Conservation (phyloP, 1,140 invertebrate genomes). For the Battus philenor region DNA sequence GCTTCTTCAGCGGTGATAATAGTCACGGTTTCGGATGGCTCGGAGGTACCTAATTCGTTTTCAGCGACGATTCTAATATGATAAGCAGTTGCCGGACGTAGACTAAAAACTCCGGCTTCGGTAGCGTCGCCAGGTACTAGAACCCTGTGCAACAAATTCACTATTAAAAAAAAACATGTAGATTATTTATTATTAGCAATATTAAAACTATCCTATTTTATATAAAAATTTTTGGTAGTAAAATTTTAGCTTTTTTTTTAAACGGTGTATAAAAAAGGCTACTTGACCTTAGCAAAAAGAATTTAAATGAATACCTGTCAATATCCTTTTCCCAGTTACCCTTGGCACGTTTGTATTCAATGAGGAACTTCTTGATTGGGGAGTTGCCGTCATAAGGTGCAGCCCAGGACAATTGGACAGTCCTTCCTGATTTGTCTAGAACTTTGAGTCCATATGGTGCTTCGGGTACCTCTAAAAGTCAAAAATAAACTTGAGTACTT, state of each 20-base stretch:
- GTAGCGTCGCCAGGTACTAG: slow-evolving; percentile 90
- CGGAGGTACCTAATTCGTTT: slow-evolving; percentile 94
- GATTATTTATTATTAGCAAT: neutral
- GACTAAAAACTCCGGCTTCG: slow-evolving; percentile 90
- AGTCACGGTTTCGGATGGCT: slow-evolving; percentile 93
- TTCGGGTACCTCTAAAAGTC: slow-evolving; percentile 90
- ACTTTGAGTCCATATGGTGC: slow-evolving; percentile 93
- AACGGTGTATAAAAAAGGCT: too few species aligned
- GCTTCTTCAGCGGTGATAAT: slow-evolving; percentile 97
- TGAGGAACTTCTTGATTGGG: slow-evolving; percentile 92
- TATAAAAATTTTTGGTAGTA: too few species aligned
- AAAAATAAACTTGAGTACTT: too few species aligned
- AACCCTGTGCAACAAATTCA: slow-evolving; percentile 75
- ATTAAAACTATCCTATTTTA: too few species aligned
- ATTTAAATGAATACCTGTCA: slow-evolving; percentile 76
- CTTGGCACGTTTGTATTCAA: slow-evolving; percentile 95
- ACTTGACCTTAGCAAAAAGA: too few species aligned
- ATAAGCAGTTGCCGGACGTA: slow-evolving; percentile 94
- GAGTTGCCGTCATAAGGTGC: slow-evolving; percentile 97
- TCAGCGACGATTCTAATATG: slow-evolving; percentile 95
- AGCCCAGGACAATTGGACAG: slow-evolving; percentile 93
- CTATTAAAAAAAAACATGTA: slow-evolving; percentile 1
- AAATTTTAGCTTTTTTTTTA: too few species aligned
- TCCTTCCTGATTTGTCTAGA: slow-evolving; percentile 92
- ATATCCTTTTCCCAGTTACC: slow-evolving; percentile 90